phyloP scores from a whole-genome alignment of 2,113 vertebrate genomes.

The Struthio camelus region DNA sequence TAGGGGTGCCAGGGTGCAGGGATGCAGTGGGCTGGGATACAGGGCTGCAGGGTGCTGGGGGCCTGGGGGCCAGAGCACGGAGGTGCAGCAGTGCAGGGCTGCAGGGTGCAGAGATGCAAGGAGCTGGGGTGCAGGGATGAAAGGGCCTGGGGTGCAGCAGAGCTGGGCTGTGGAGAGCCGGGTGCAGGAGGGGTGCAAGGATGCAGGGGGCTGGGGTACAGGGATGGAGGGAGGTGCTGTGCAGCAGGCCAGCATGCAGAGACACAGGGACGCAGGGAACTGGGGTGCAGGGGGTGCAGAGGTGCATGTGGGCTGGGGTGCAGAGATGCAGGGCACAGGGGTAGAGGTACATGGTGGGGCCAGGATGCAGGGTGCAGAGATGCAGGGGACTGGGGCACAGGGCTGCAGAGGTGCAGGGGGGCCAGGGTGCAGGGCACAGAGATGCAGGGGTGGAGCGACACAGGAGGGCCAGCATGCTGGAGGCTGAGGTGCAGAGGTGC shows the following conservation, averaged over 20 bases:
- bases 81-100: neutral
- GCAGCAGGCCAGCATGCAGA: no score
- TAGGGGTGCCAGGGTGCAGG: neutral
- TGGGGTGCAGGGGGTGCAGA: neutral
- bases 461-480: neutral
- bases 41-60: neutral
- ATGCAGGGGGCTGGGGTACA: neutral
- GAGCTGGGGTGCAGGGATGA: neutral
- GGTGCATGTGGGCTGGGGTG: no score
- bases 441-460: neutral
- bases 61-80: neutral
- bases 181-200: neutral
- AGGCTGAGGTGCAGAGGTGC: neutral
- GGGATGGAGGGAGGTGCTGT: neutral
- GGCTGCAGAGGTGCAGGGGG: neutral
- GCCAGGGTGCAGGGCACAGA: constrained; percentile 48
- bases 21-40: neutral
- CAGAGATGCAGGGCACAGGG: constrained; percentile 33
- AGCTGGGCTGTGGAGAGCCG: neutral
- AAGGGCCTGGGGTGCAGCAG: neutral
- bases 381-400: neutral
- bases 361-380: constrained; percentile 55
- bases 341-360: constrained; percentile 50
- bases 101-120: neutral
- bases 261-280: no score